Base-by-base conservation (phyloP, 64 coral and sea anemone genomes). In the Platygyra sinensis region DNA sequence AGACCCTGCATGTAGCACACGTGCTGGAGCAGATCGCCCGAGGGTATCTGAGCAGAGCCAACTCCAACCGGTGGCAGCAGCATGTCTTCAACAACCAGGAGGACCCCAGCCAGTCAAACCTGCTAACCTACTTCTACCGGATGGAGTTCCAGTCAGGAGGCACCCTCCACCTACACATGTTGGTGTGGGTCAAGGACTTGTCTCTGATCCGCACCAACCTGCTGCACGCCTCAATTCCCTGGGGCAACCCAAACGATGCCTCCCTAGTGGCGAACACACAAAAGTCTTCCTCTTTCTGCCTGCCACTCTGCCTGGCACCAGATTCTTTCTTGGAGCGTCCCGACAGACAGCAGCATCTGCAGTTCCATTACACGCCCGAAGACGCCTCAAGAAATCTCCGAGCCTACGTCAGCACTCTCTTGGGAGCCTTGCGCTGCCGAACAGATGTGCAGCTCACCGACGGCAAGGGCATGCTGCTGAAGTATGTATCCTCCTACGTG, bases 101-200 rank as follows among this genome's bases (percentile, higher is more conserved):
- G 5, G 1, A 54, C 0, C 16, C 17, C 2, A 57, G 2, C 14
- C 3, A 4, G 0, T n/a, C 15, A 11, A 94, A 94, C 61, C 54
- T 87, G 0, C 28, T 28, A 0, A 88, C 73, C 1, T 95, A 83
- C 9, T 88, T 88, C 50, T 91, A 91, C 51, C 67, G 89, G 0
- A 76, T 95, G 18, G 83, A 95, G 31, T 95, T 95, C 72, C 94
- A 91, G 72, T 62, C 82, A 5, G 22, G 90, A 36, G 90, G 90
- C 0, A 92, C 94, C 25, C 71, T 83, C 1, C 89, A 95, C 17
- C 14, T 85, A 0, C 89, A 95, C 71, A 25, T 91, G 2, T 72
- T 96, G 29, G 90, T 96, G 2, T 96, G 94, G 90, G 72, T 96
- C 0, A 80, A 92, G 75, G 83, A 89, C 16, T 0, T 92, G 1